Conservation (phyloP, 2,113 vertebrate species). For the Alaudala cheleensis region DNA sequence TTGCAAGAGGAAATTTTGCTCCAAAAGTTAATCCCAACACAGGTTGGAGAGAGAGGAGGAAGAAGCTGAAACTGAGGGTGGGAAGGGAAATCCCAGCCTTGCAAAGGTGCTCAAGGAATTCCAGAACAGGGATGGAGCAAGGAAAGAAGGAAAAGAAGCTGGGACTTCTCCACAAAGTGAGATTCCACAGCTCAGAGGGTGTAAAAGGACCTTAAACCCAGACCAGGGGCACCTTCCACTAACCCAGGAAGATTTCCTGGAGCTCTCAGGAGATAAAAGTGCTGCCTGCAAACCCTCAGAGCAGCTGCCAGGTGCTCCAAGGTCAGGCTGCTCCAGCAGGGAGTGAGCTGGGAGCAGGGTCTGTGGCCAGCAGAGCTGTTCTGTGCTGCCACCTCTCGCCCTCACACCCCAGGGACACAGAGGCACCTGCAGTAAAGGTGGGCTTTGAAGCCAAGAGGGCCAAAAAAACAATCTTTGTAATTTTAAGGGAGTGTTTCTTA, state of each 20-base stretch:
- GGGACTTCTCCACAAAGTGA: not conserved
- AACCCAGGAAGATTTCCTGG: not conserved
- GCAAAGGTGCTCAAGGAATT: not conserved
- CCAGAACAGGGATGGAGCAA: fast-evolving
- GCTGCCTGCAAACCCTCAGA: not conserved
- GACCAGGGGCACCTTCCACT: no score
- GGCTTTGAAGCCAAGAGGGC: no score
- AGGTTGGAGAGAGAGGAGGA: not conserved
- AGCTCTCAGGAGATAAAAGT: not conserved
- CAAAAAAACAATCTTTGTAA: no score
- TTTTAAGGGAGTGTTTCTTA: no score
- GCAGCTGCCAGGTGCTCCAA: not conserved
- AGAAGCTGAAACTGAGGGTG: not conserved
- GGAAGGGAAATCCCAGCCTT: not conserved
- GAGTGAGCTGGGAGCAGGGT: not conserved
- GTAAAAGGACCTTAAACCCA: not conserved
- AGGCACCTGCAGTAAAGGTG: no score
- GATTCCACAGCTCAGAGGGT: fast-evolving
- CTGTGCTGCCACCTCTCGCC: conserved; percentile 43
- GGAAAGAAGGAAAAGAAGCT: not conserved
- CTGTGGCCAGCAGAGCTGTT: not conserved
- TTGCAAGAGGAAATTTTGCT: not conserved
- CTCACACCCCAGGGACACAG: not conserved
- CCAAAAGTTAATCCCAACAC: not conserved
- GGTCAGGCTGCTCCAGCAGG: not conserved